These are phyloP conservation scores for Odontomyia ornata DNA, from an alignment of 2,888 invertebrate species.

Conservation along the genomic window DNA sequence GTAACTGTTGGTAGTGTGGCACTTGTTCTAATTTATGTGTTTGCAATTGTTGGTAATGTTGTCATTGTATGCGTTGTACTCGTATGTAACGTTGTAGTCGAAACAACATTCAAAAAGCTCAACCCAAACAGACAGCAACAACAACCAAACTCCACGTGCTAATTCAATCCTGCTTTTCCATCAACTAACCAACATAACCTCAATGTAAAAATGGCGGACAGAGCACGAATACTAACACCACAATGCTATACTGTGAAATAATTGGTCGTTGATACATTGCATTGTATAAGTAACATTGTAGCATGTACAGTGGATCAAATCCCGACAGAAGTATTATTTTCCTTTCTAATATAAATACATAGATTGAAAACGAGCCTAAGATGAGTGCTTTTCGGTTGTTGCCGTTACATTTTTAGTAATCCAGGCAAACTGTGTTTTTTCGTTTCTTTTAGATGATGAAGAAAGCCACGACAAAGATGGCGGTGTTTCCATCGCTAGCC, in stretches of 20 bases:
- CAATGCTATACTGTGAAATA: neutral
- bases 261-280: neutral
- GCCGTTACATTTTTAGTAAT: too few relatives aligned
- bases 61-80: neutral
- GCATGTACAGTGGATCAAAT: slow-evolving; percentile 9
- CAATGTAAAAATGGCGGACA: slow-evolving; percentile 15
- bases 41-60: slow-evolving; percentile 16
- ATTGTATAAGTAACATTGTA: slow-evolving; percentile 20
- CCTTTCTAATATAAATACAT: neutral
- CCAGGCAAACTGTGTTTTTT: too few relatives aligned
- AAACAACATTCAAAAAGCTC: slow-evolving; percentile 13
- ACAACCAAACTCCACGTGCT: slow-evolving; percentile 3
- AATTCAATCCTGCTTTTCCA: neutral
- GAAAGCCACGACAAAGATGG: slow-evolving; percentile 58
- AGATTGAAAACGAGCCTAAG: slow-evolving; percentile 35
- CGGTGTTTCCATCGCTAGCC: slow-evolving; percentile 61
- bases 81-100: neutral
- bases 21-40: slow-evolving; percentile 19
- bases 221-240: slow-evolving; percentile 1
- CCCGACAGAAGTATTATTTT: neutral
- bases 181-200: neutral
- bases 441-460: slow-evolving; percentile 58
- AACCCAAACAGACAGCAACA: neutral
- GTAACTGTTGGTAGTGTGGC: slow-evolving; percentile 13
- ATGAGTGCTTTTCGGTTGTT: too few relatives aligned